Conservation (phyloP, 2,113 vertebrate species). For the Centropristis striata region DNA sequence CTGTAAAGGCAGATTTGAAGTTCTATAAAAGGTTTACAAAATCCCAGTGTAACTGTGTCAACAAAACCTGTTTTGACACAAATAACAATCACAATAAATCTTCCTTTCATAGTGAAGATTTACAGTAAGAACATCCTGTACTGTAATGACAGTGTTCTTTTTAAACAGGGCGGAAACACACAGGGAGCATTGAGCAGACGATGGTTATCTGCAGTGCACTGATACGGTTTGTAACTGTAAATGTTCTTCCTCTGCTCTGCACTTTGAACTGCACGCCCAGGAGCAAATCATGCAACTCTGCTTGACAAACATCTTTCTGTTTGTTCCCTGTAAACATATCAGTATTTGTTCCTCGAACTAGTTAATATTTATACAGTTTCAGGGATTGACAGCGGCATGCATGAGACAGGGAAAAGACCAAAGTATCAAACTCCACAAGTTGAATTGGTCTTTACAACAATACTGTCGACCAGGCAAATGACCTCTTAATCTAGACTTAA, state of each 20-base stretch:
- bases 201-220: not conserved
- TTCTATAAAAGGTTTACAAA: too few species aligned
- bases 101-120: not conserved
- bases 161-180: slow-evolving; percentile 13
- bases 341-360: not conserved
- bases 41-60: not conserved
- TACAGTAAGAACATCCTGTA: not conserved
- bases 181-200: not conserved
- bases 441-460: not conserved
- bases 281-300: not conserved
- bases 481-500: not conserved
- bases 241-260: not conserved
- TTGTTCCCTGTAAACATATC: not conserved
- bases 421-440: slow-evolving; percentile 12
- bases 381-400: not conserved
- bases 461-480: not conserved
- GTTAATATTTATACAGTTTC: slow-evolving; percentile 34
- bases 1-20: not conserved
- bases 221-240: slow-evolving; percentile 5
- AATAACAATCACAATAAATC: not conserved
- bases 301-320: not conserved
- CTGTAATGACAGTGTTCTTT: not conserved
- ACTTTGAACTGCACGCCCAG: slow-evolving; percentile 37
- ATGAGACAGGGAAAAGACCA: not conserved
- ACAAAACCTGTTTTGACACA: not conserved